Conservation (phyloP, 2,888 invertebrate species). For the Mythimna lalbum region DNA sequence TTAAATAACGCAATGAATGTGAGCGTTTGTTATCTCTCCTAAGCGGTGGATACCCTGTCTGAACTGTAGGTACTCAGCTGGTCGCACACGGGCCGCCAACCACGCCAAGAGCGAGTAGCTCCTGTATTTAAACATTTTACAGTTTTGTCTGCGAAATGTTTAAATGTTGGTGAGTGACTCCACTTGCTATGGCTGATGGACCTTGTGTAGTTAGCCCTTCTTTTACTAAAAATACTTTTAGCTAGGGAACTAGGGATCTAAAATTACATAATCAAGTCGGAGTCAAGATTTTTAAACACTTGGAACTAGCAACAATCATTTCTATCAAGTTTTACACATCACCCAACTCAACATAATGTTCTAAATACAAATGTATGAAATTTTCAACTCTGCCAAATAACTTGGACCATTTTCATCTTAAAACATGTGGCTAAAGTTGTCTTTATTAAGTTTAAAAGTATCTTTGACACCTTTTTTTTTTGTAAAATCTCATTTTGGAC, state of each 20-base stretch:
- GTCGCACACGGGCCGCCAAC: conserved; percentile 1
- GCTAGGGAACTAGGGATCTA: background rate
- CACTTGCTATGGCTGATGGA: conserved; percentile 7
- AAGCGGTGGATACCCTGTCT: conserved; percentile 46
- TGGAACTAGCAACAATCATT: background rate
- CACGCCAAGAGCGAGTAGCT: background rate
- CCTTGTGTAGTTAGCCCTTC: conserved; percentile 17
- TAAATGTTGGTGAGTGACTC: background rate
- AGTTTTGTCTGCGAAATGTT: conserved; percentile 4
- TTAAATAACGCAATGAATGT: conserved; percentile 21
- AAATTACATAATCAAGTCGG: background rate
- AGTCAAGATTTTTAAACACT: conserved; percentile 2
- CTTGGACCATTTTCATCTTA: background rate
- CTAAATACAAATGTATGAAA: background rate
- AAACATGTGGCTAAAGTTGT: background rate
- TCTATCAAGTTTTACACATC: background rate
- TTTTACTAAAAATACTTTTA: conserved; percentile 15
- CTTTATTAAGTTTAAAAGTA: background rate
- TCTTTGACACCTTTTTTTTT: conserved; percentile 3
- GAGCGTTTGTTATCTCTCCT: conserved; percentile 21
- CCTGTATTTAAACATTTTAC: conserved; percentile 24
- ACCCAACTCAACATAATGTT: background rate
- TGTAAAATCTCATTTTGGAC: conserved; percentile 9
- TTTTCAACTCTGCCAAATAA: background rate
- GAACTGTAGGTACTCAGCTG: conserved; percentile 25